Base-by-base conservation (phyloP, 2,113 vertebrate species). In the Perca fluviatilis region DNA sequence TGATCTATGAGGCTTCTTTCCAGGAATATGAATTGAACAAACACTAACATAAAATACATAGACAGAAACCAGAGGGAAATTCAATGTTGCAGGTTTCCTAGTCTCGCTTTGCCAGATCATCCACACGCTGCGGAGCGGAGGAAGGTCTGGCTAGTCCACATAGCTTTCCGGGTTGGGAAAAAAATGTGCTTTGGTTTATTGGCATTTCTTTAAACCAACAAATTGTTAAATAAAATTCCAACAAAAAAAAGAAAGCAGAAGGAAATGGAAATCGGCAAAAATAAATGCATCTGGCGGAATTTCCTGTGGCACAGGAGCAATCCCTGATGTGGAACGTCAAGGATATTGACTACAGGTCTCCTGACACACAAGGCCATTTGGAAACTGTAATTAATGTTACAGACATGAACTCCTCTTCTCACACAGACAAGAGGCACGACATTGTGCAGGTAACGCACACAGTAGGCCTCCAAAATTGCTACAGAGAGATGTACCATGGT, bases 371-470 rank as follows among this genome's bases (percentile, higher is more conserved):
- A 53, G 36, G 58, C 30, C 4, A 49, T 88, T 87, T 87, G 70
- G 89, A 91, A 88, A 91, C 75, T n/a, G 79, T 89, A 91, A 80
- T 91, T 90, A 90, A 93, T 86, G 88, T 91, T 88, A 90, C 78
- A 54, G 65, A 51, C 25, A 3, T 23, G 40, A 80, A 81, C 71
- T 76, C 43, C 77, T 74, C 63, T 60, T 79, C 51, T 73, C 63
- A 53, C 19, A 2, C 66, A 58, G 87, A 94, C 86, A 88, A 66
- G 80, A 92, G 82, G 61, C 89, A 92, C 84, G 56, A 47, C 83
- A 74, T 58, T 5, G 2, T 50, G 62, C 85, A 87, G 81, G 80
- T 87, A 85, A 71, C 27, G 4, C 85, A 82, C 65, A 87, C 74
- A 80, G 76, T 0, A 60, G 78, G 82, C 77, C 85, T 90, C 83